Conservation (phyloP, 2,113 vertebrate species). For the Electrona antarctica region DNA sequence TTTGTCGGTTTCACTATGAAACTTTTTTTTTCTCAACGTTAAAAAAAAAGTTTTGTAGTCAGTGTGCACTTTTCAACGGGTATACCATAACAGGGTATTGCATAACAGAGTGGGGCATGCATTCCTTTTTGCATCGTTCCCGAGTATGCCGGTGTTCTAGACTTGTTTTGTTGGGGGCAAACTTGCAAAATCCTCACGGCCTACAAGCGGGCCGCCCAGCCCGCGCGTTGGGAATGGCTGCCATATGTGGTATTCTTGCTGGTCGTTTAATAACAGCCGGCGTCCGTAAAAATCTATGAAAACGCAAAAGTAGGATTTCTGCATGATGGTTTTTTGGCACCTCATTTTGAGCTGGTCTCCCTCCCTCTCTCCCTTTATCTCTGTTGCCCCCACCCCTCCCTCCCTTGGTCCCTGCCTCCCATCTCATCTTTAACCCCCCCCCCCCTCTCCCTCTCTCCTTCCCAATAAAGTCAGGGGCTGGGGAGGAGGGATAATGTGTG, state of each 20-base stretch:
- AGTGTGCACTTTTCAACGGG: too few species aligned
- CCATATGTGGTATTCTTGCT: neutral
- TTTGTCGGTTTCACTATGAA: too few species aligned
- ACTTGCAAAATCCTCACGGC: too few species aligned
- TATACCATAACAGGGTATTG: too few species aligned
- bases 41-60: too few species aligned
- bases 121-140: too few species aligned
- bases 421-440: constrained; percentile 10
- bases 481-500: constrained; percentile 49
- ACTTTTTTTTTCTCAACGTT: too few species aligned
- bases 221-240: too few species aligned
- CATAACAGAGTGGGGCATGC: too few species aligned
- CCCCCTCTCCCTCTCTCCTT: constrained; percentile 30
- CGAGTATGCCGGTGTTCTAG: too few species aligned
- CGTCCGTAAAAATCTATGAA: neutral
- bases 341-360: constrained; percentile 5
- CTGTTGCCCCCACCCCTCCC: constrained; percentile 8
- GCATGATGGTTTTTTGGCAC: constrained; percentile 14
- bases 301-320: neutral
- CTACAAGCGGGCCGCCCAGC: too few species aligned
- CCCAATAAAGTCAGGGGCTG: constrained; percentile 33
- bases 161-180: too few species aligned
- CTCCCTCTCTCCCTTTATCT: constrained; percentile 14
- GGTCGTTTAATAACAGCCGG: neutral
- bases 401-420: constrained; percentile 36